Conservation (phyloP, 2,113 vertebrate genomes). For the Atherinomorus stipes region DNA sequence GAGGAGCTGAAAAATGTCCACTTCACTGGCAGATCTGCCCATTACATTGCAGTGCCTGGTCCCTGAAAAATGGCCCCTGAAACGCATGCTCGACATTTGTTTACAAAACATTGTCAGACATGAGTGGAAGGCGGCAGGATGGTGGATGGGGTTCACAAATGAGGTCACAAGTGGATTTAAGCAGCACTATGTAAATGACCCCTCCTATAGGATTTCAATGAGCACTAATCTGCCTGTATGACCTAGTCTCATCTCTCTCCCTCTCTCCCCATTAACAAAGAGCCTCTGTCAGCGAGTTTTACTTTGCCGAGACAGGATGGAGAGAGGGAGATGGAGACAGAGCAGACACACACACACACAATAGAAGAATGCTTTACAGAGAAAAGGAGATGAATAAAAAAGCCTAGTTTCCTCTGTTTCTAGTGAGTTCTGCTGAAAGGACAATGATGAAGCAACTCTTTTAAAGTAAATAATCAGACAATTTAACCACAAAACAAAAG, state of each 20-base stretch:
- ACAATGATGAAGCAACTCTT: slow-evolving; percentile 16
- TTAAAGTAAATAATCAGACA: slow-evolving; percentile 37
- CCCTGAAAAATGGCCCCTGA: slow-evolving; percentile 5
- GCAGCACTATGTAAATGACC: slow-evolving; percentile 68
- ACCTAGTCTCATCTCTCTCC: slow-evolving; percentile 56
- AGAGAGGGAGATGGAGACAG: slow-evolving; percentile 32
- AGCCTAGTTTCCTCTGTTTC: slow-evolving; percentile 9
- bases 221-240: slow-evolving; percentile 71
- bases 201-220: slow-evolving; percentile 76
- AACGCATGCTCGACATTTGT: slow-evolving; percentile 22
- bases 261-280: slow-evolving; percentile 61
- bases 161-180: slow-evolving; percentile 75
- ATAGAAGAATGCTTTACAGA: slow-evolving; percentile 13
- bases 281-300: slow-evolving; percentile 68
- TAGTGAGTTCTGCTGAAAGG: slow-evolving; percentile 21
- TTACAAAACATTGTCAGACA: slow-evolving; percentile 61
- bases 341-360: slow-evolving; percentile 42
- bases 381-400: slow-evolving; percentile 38
- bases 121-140: slow-evolving; percentile 42
- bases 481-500: slow-evolving; percentile 32
- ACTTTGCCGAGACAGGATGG: slow-evolving; percentile 29
- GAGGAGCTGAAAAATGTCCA: slow-evolving; percentile 27
- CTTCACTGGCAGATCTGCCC: slow-evolving; percentile 1
- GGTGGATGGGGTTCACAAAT: slow-evolving; percentile 41
- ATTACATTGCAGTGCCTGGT: background rate